Percentiles rank a stretch among this genome's conserved stretches.
Conservation (phyloP, 2,888 invertebrate genomes). For the Nephrotoma guestfalica region DNA sequence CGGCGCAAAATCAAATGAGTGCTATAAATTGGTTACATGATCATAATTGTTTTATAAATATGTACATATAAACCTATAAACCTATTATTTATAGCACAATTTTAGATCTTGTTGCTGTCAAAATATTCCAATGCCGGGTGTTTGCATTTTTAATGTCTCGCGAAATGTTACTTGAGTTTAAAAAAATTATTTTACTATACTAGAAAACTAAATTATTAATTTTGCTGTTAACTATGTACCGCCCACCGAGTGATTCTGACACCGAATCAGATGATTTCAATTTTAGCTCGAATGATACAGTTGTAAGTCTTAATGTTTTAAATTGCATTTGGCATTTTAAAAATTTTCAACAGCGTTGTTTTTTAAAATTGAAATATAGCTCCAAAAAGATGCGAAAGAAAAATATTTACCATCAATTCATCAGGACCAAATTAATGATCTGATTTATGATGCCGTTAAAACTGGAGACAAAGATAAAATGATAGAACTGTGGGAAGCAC, state of each 20-base stretch:
- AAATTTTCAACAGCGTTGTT: neutral
- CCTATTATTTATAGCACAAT: neutral
- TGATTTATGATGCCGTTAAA: neutral
- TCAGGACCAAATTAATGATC: neutral
- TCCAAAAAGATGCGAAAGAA: neutral
- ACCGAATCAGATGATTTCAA: neutral
- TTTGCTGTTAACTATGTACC: neutral
- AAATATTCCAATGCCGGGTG: neutral
- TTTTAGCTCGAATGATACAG: neutral
- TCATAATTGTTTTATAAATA: neutral
- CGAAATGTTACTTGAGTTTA: neutral
- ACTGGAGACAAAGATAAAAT: neutral
- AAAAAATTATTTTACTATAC: no score
- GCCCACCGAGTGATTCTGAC: slow-evolving; percentile 1
- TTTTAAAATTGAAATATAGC: neutral
- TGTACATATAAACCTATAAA: neutral
- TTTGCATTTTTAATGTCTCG: neutral
- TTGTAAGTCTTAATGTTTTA: neutral
- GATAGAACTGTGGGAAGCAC: neutral
- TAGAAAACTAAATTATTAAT: neutral
- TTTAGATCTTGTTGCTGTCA: neutral
- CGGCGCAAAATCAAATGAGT: no score
- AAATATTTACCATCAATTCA: neutral
- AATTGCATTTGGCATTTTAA: neutral
- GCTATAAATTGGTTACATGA: neutral